Conservation (phyloP, 2,888 invertebrate species). For the Agonopterix arenella region DNA sequence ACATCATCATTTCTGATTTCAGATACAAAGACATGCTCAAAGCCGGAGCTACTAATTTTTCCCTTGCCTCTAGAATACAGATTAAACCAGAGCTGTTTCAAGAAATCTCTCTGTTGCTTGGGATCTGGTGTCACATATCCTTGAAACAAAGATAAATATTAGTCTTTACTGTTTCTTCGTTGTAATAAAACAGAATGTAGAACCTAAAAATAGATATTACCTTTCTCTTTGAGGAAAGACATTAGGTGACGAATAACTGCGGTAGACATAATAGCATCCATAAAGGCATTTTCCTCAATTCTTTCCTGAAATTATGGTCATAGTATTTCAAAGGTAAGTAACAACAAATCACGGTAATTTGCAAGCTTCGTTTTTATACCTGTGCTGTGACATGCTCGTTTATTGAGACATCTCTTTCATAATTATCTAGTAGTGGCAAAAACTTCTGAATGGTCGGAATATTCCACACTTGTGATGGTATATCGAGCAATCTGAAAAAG, state of each 20-base stretch:
- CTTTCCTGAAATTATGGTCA: conserved; percentile 69
- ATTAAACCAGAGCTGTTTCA: conserved; percentile 87
- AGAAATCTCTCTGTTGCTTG: conserved; percentile 82
- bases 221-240: conserved; percentile 80
- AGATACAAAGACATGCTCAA: conserved; percentile 94
- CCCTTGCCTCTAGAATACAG: conserved; percentile 89
- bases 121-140: conserved; percentile 80
- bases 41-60: conserved; percentile 90
- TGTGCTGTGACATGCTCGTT: conserved; percentile 86
- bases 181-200: too few relatives aligned
- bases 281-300: conserved; percentile 86
- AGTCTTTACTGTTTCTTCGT: too few relatives aligned
- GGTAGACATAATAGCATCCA: conserved; percentile 87
- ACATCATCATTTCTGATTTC: conserved; percentile 89
- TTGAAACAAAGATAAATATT: conserved; percentile 19
- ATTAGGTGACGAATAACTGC: conserved; percentile 84
- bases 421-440: conserved; percentile 88
- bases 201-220: conserved; percentile 24
- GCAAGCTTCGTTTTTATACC: conserved; percentile 28
- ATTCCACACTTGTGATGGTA: conserved; percentile 79
- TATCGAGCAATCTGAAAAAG: conserved; percentile 79
- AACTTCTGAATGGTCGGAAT: conserved; percentile 86
- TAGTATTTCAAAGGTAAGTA: too few relatives aligned
- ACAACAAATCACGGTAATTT: too few relatives aligned
- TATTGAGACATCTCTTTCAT: conserved; percentile 83